Conservation (phyloP, 2,797 vertebrate species). For the Neopelma chrysocephalum region DNA sequence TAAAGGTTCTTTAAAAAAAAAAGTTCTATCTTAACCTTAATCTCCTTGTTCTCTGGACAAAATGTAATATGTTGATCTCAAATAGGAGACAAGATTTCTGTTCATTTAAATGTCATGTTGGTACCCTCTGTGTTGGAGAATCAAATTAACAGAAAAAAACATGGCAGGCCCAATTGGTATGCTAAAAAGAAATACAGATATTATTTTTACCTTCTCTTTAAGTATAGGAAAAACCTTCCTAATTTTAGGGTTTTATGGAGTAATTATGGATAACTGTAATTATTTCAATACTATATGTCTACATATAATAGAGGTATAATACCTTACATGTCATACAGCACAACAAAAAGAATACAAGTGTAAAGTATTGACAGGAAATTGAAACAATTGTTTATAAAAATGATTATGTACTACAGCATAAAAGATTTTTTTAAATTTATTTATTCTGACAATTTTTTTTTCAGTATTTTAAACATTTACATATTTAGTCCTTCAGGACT, state of each 20-base stretch:
- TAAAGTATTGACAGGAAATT: not conserved
- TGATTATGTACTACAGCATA: not conserved
- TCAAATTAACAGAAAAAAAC: not conserved
- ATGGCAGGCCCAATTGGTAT: not conserved
- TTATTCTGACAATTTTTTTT: not conserved
- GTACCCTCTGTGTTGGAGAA: not conserved
- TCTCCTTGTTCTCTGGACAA: not conserved
- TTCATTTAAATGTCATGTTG: not conserved
- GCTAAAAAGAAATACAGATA: not conserved
- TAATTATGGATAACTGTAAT: not conserved
- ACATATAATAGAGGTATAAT: not conserved
- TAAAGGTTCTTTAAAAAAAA: not conserved
- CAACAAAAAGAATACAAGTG: not conserved
- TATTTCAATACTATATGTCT: not conserved
- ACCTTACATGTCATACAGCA: not conserved
- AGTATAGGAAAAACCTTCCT: not conserved
- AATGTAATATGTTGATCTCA: not conserved
- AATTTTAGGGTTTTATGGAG: not conserved
- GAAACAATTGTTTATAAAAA: not conserved
- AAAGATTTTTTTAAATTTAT: not conserved
- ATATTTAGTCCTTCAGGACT: not conserved
- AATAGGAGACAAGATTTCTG: not conserved
- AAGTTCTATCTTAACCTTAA: not conserved
- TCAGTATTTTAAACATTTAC: not conserved
- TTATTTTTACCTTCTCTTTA: not conserved